Evolutionary conservation across 2,797 vertebrate genomes (phyloP), one percentile per base, ranked within the genome.

Genomic region (Pseudotriccus pelzelni): DNA sequence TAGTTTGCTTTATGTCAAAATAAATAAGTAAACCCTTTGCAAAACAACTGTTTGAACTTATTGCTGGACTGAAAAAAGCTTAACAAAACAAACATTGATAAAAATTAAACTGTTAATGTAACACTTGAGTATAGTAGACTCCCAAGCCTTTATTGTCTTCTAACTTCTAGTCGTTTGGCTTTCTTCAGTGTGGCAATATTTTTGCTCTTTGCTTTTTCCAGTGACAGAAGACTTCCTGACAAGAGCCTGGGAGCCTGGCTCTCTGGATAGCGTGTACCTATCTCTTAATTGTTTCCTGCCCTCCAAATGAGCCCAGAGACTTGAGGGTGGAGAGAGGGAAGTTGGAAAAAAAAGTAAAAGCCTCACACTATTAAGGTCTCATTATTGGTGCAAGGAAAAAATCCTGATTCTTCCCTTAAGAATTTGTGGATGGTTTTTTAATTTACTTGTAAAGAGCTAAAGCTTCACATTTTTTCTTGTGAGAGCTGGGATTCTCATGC

Each of bases 261-360:
- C 73, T 77, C 55, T 68, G 50, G 58, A 64, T 80, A 43, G 58
- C 46, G 32, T 93, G 58, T 89, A 73, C 66, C 84, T 87, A 87
- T 92, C 79, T 85, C 68, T 72, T 93, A 92, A 91, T 92, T 95
- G 87, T 92, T 96, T 94, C 91, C 93, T 94, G 95, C 32, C 72
- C 46, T 86, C 79, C 37, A 72, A 81, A 56, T 58, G 66, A 66
- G 76, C 56, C 84, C 52, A 63, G 60, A 74, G 60, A 53, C 64
- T 60, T 59, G 17, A 9, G 34, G 7, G 16, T 27, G 30, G 55
- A 44, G 43, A 34, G 14, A 58, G 63, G 63, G 49, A 83, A 89
- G 74, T 7, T 24, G 60, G 30, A 28, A 66, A 70, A 81, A 72
- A 72, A 55, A 30, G 5, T 63, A 46, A 72, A 89, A 94, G 63